A percentile compares a stretch with the other conserved stretches of the same genome.
Conservation (phyloP, 2,888 invertebrate species). For the Falcaria lacertinaria region DNA sequence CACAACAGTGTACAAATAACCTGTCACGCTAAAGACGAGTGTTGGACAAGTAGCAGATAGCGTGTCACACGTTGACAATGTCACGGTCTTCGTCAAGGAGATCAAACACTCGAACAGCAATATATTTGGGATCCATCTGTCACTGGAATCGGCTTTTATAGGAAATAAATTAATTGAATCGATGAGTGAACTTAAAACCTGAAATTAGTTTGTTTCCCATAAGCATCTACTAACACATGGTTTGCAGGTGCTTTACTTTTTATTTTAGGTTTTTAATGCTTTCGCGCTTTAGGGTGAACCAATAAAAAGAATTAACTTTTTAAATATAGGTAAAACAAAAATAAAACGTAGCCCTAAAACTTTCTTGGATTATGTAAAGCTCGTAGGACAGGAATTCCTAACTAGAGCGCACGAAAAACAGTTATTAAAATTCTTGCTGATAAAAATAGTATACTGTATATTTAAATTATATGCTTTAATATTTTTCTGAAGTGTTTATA, state of each 20-base stretch:
- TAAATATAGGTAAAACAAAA: too few species aligned
- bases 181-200: neutral
- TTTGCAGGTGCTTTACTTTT: too few species aligned
- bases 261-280: too few species aligned
- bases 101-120: neutral
- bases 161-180: neutral
- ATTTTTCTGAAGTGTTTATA: neutral
- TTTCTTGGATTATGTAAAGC: neutral
- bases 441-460: neutral
- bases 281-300: too few species aligned
- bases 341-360: too few species aligned
- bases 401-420: neutral
- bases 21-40: neutral
- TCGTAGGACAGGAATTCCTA: neutral
- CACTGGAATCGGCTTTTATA: too few species aligned
- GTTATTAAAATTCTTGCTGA: neutral
- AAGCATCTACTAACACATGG: too few species aligned
- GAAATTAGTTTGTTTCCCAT: neutral
- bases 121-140: neutral
- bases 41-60: constrained; percentile 1
- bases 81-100: constrained; percentile 2
- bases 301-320: too few species aligned
- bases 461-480: neutral
- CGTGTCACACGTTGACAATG: constrained; percentile 1
- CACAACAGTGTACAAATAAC: neutral